Percentiles rank a stretch among this genome's conserved stretches.
Evolutionary conservation across 2,888 invertebrate genomes (phyloP).

Genomic region (Pheosia tremula): DNA sequence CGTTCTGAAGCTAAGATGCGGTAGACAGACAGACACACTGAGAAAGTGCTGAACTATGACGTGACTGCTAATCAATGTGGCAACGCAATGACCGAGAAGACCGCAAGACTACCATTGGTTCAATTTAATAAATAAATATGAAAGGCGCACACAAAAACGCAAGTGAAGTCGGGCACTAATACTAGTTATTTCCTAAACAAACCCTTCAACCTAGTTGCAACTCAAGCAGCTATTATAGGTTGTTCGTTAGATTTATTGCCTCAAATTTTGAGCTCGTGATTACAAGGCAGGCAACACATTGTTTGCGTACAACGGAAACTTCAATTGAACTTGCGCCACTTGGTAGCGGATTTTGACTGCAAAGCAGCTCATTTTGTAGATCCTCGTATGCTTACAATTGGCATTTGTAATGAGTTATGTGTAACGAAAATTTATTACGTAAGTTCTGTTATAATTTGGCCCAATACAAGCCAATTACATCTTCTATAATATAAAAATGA

Average conservation of each 20-base stretch:
- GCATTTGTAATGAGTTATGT: background rate
- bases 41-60: too few species aligned
- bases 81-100: too few species aligned
- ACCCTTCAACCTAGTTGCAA: constrained; percentile 15
- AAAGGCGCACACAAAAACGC: background rate
- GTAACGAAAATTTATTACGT: background rate
- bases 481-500: too few species aligned
- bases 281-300: constrained; percentile 17
- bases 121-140: too few species aligned
- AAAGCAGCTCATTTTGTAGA: background rate
- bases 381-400: background rate
- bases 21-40: too few species aligned
- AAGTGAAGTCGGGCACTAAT: background rate
- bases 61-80: too few species aligned
- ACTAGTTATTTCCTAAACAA: constrained; percentile 17
- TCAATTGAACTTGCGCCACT: constrained; percentile 5
- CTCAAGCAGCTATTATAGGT: constrained; percentile 14
- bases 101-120: too few species aligned
- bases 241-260: constrained; percentile 24
- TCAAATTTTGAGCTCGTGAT: constrained; percentile 25
- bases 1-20: too few species aligned
- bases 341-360: background rate
- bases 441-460: background rate
- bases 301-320: constrained; percentile 18
- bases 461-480: too few species aligned